These are phyloP conservation scores for Rhopilema esculentum DNA, from an alignment of 30 jellyfish, hydroid and myxozoan species.

Conservation along the genomic window DNA sequence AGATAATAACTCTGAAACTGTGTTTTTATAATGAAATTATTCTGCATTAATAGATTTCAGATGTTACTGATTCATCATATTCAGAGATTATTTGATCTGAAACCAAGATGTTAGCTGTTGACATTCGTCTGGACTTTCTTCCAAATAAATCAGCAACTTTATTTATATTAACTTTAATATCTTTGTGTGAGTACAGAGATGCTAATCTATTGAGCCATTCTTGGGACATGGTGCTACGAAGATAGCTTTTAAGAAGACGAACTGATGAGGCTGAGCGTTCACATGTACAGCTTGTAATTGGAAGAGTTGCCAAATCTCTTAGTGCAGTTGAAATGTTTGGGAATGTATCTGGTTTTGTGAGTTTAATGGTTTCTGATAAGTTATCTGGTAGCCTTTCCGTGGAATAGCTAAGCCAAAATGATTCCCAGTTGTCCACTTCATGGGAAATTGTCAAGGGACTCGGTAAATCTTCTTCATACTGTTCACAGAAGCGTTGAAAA, in stretches of 20 bases:
- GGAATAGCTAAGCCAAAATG: not conserved
- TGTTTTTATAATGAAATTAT: not conserved
- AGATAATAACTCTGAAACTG: too few relatives aligned
- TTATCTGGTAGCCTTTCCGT: not conserved
- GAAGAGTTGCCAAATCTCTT: not conserved
- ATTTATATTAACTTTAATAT: not conserved
- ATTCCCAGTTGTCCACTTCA: slow-evolving; percentile 23
- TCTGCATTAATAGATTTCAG: not conserved
- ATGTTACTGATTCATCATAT: not conserved
- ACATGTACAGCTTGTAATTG: slow-evolving; percentile 2
- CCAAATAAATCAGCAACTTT: not conserved
- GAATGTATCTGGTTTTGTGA: not conserved
- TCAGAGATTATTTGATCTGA: not conserved
- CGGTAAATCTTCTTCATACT: not conserved
- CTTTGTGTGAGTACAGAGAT: slow-evolving; percentile 10
- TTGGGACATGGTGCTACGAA: slow-evolving; percentile 19
- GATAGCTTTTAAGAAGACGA: not conserved
- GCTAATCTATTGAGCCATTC: slow-evolving; percentile 21
- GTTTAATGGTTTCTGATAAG: not conserved
- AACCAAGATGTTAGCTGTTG: not conserved
- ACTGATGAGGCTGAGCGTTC: not conserved
- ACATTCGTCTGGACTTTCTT: not conserved
- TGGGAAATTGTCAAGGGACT: not conserved
- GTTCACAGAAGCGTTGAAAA: not conserved
- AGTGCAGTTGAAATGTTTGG: not conserved